Percentiles rank a stretch among this genome's conserved stretches.
Conservation (phyloP, 2,113 vertebrate species). For the Ploceus nigricollis region DNA sequence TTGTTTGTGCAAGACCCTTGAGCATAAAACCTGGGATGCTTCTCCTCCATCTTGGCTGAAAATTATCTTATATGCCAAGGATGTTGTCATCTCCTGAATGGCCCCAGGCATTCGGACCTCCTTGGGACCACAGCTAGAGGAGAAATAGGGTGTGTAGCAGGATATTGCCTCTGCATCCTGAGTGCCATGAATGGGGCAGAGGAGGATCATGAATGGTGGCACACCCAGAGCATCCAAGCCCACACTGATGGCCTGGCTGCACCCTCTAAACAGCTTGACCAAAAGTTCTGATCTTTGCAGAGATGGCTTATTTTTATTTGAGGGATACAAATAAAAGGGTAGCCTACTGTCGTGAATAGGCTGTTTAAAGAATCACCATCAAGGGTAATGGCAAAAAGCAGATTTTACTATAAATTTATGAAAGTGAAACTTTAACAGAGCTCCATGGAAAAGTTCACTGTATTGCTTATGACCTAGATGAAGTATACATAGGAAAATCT, state of each 20-base stretch:
- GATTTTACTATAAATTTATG: background rate
- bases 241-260: background rate
- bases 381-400: background rate
- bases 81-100: background rate
- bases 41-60: background rate
- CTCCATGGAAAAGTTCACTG: background rate
- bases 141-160: background rate
- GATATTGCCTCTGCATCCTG: background rate
- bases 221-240: background rate
- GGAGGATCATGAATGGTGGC: background rate
- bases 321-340: background rate
- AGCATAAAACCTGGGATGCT: background rate
- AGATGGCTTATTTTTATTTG: background rate
- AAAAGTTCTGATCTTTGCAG: background rate
- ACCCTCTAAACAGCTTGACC: background rate
- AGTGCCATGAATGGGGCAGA: background rate
- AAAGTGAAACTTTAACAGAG: background rate
- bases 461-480: background rate
- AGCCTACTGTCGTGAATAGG: background rate
- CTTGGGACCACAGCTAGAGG: background rate
- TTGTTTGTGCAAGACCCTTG: background rate
- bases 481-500: background rate
- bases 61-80: background rate
- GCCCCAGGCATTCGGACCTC: background rate
- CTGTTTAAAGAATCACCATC: background rate